Base-by-base conservation (phyloP, 2,888 invertebrate genomes). In the Ectemnius cavifrons region DNA sequence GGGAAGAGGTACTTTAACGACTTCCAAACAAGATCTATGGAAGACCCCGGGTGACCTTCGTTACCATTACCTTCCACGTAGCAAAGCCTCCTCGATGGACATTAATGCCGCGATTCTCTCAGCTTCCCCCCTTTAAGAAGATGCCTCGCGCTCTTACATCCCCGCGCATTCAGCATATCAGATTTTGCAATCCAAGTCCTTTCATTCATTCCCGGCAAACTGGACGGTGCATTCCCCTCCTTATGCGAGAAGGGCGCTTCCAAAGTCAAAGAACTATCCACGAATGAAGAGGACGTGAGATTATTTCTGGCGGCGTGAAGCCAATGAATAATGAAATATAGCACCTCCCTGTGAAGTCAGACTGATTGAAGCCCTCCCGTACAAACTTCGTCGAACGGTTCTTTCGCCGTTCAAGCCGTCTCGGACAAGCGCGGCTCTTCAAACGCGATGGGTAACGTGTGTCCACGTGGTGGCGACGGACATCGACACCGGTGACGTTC, bases 1-100 rank as follows among this genome's bases (percentile, higher is more conserved):
- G 88, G 86, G 90, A 90, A 90, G 86, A 87, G 84, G 83, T 86
- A 88, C 89, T 88, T 89, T 89, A 89, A 89, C 89, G 89, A 89
- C 89, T 89, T 88, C 86, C 87, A 89, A 89, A 89, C 89, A 87
- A 89, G 87, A 89, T 89, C 88, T 89, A 89, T 87, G 86, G 85
- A 86, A 86, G 84, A 85, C 78, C 85, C 82, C 77, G 71, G 77
- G 81, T 86, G 86, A 87, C 87, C 88, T 88, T 86, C 87, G 86
- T 85, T 85, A 86, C 86, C 84, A 84, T 87, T 83, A 84, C 77
- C 79, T 81, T 83, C 83, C 79, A 81, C 79, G 75, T 79, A 72
- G 73, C 63, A 58, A 63, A 77, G 77, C 73, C 61, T 77, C 74
- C 69, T 71, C 74, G 79, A 65, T 71, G 81, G 72, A 75, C 74